Conservation (phyloP, 2,113 vertebrate species). For the Puntigrus tetrazona region DNA sequence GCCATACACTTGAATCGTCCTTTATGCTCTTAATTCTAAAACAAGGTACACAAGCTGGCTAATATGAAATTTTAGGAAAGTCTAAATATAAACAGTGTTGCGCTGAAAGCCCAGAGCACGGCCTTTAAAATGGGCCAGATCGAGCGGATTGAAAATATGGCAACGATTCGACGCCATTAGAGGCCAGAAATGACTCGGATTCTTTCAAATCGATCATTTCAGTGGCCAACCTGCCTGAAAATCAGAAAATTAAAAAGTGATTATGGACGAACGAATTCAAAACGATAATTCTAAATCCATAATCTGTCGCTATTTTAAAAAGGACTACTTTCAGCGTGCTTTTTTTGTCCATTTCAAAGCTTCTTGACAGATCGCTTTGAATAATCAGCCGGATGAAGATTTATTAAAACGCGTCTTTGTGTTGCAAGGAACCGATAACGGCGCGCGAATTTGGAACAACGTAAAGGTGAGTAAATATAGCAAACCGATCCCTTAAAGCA, state of each 20-base stretch:
- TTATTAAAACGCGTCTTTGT: background rate
- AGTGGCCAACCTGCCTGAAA: background rate
- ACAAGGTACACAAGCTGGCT: constrained; percentile 66
- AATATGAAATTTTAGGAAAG: constrained; percentile 61
- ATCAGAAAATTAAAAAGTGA: background rate
- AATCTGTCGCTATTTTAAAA: background rate
- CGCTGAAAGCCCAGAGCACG: constrained; percentile 6
- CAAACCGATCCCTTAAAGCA: background rate
- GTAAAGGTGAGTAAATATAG: background rate
- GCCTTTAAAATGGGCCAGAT: constrained; percentile 11
- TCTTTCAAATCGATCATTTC: background rate
- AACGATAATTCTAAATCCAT: background rate
- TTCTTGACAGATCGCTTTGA: background rate
- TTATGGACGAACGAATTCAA: background rate
- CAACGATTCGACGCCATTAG: constrained; percentile 43
- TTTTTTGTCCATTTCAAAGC: background rate
- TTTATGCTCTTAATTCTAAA: constrained; percentile 70
- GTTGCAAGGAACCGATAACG: background rate
- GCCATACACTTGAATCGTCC: constrained; percentile 59
- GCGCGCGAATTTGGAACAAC: background rate
- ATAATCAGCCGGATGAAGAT: background rate
- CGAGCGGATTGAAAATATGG: constrained; percentile 26
- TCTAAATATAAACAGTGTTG: constrained; percentile 60
- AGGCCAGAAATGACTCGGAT: background rate
- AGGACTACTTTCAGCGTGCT: background rate